Conservation (phyloP, 2,797 vertebrate species). For the Chromis chromis region DNA sequence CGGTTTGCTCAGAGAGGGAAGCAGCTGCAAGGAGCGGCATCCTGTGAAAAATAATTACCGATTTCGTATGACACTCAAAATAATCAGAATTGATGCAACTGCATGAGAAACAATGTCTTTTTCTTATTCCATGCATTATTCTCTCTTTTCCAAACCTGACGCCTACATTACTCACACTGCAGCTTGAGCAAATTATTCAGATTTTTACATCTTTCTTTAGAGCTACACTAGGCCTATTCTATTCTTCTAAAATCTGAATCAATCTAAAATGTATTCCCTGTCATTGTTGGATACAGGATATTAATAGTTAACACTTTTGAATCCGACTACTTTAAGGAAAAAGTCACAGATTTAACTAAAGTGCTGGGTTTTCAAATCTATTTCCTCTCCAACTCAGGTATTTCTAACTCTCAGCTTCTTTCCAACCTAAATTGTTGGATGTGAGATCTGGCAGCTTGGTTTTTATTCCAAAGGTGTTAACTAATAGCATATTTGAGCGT, state of each 20-base stretch:
- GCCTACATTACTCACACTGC: background rate
- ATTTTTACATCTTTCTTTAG: background rate
- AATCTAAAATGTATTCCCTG: background rate
- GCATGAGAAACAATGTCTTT: background rate
- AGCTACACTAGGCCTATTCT: background rate
- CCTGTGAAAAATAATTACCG: background rate
- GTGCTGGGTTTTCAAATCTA: background rate
- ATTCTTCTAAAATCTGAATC: no score
- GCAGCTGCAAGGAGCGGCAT: background rate
- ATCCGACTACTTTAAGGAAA: background rate
- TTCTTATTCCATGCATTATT: background rate
- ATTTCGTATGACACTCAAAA: background rate
- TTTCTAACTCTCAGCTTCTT: background rate
- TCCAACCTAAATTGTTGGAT: background rate
- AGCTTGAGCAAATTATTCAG: background rate
- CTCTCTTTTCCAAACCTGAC: background rate
- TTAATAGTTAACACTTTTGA: background rate
- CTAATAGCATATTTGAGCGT: background rate
- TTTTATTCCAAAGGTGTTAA: background rate
- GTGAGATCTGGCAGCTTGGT: background rate
- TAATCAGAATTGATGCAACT: background rate
- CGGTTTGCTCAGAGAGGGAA: background rate
- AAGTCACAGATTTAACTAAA: background rate
- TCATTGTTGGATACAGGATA: background rate
- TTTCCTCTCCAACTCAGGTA: background rate